phyloP scores from a whole-genome alignment of 1,140 invertebrate species.

The Colletes gigas region DNA sequence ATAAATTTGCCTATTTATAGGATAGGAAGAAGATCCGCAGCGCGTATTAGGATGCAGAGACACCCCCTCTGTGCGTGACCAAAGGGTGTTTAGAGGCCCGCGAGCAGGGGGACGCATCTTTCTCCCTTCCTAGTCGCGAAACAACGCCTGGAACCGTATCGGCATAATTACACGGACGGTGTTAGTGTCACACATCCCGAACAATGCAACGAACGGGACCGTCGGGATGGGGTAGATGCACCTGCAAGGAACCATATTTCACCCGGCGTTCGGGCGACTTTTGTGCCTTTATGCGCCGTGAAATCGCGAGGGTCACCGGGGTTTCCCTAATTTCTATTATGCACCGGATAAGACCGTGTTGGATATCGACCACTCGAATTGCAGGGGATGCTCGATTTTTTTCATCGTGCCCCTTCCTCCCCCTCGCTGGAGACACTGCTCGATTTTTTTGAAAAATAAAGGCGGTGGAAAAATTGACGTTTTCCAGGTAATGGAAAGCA shows the following conservation, averaged over 20 bases:
- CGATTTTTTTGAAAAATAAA: too few species aligned
- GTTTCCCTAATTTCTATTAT: slow-evolving; percentile 66
- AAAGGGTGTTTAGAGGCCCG: slow-evolving; percentile 53
- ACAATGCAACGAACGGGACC: slow-evolving; percentile 61
- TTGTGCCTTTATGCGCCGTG: slow-evolving; percentile 57
- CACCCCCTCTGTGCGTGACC: slow-evolving; percentile 61
- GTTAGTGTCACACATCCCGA: slow-evolving; percentile 70
- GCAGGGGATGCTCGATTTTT: not conserved
- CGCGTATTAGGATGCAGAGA: slow-evolving; percentile 4
- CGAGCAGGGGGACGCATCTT: not conserved
- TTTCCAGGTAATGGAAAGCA: too few species aligned
- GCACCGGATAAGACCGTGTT: slow-evolving; percentile 38
- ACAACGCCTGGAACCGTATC: slow-evolving; percentile 63
- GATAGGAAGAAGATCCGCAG: not conserved
- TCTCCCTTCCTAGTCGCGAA: slow-evolving; percentile 38
- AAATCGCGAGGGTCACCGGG: slow-evolving; percentile 58
- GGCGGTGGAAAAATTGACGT: too few species aligned
- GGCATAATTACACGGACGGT: slow-evolving; percentile 75
- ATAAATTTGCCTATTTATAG: not conserved
- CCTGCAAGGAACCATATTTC: slow-evolving; percentile 75
- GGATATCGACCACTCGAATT: slow-evolving; percentile 6
- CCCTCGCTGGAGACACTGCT: too few species aligned
- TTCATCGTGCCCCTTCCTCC: too few species aligned
- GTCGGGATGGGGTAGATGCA: slow-evolving; percentile 57
- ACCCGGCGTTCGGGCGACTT: slow-evolving; percentile 59